Percentiles rank a stretch among this genome's conserved stretches.
These are phyloP conservation scores for Notothenia coriiceps DNA, from an alignment of 2,113 vertebrate genomes.

Conservation along the genomic window DNA sequence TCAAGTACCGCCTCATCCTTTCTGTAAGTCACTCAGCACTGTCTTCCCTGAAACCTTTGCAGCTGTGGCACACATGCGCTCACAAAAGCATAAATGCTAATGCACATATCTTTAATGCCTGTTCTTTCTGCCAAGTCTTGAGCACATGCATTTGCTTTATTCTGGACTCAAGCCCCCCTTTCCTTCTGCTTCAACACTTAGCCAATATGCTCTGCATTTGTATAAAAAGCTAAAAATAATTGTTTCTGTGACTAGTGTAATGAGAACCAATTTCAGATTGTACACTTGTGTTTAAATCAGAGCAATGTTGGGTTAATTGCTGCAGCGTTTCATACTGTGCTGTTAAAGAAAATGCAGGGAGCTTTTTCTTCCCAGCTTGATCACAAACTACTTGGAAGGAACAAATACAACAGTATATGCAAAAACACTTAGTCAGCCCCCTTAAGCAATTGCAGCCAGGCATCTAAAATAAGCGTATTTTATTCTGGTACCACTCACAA, in stretches of 20 bases:
- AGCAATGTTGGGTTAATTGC: slow-evolving; percentile 39
- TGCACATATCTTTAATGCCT: background rate
- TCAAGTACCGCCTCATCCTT: slow-evolving; percentile 97
- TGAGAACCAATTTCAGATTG: background rate
- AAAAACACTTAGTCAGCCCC: slow-evolving; percentile 45
- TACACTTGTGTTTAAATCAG: slow-evolving; percentile 8
- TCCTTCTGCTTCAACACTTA: slow-evolving; percentile 15
- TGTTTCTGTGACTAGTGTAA: background rate
- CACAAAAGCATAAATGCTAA: background rate
- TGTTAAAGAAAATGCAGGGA: background rate
- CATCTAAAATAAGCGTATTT: slow-evolving; percentile 66
- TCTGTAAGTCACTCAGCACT: slow-evolving; percentile 86
- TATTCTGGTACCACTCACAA: slow-evolving; percentile 45
- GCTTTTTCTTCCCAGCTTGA: slow-evolving; percentile 11
- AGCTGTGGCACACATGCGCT: background rate
- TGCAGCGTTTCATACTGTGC: background rate
- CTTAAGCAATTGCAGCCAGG: slow-evolving; percentile 29
- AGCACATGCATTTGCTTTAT: slow-evolving; percentile 2
- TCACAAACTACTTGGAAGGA: slow-evolving; percentile 13
- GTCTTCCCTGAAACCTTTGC: background rate
- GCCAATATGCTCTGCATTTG: slow-evolving; percentile 13
- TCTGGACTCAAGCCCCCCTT: background rate
- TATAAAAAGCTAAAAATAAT: background rate
- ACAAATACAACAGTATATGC: slow-evolving; percentile 28
- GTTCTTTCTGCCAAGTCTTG: background rate